Conservation (phyloP, 1,140 invertebrate genomes). For the Drosophila azteca region DNA sequence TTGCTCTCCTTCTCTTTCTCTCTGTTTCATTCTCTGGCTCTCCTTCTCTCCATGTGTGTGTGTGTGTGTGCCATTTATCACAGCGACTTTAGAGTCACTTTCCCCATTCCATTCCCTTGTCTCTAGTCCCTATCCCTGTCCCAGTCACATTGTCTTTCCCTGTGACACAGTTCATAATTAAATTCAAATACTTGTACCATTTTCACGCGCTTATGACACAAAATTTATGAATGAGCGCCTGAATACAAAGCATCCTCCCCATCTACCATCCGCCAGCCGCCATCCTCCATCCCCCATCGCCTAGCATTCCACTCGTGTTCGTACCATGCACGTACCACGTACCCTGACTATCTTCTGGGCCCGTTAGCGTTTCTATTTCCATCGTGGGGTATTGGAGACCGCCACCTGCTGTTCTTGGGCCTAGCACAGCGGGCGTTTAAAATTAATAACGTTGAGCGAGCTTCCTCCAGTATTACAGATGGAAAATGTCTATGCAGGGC, state of each 20-base stretch:
- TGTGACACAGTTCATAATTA: constrained; percentile 77
- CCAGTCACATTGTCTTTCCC: constrained; percentile 57
- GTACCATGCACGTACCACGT: not conserved
- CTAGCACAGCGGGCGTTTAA: constrained; percentile 72
- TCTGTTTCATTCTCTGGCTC: constrained; percentile 6
- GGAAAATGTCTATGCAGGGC: constrained; percentile 45
- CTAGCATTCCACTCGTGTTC: no score
- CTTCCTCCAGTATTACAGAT: constrained; percentile 22
- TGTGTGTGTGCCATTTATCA: constrained; percentile 67
- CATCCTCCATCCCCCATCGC: not conserved
- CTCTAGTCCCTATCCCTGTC: no score
- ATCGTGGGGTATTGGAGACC: constrained; percentile 27
- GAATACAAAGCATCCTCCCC: constrained; percentile 48
- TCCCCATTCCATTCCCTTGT: constrained; percentile 12
- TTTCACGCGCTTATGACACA: constrained; percentile 76
- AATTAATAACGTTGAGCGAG: constrained; percentile 75
- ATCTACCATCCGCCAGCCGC: not conserved
- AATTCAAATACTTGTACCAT: constrained; percentile 80
- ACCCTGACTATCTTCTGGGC: constrained; percentile 1
- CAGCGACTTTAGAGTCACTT: constrained; percentile 56
- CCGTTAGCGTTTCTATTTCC: not conserved
- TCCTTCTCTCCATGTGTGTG: not conserved
- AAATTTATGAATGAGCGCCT: constrained; percentile 74
- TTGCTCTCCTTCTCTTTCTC: not conserved
- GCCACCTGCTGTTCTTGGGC: constrained; percentile 68